Percentiles rank a stretch among this genome's conserved stretches.
These are phyloP conservation scores for Kryptolebias ocellatus DNA, from an alignment of 2,797 vertebrate genomes.

Conservation along the genomic window DNA sequence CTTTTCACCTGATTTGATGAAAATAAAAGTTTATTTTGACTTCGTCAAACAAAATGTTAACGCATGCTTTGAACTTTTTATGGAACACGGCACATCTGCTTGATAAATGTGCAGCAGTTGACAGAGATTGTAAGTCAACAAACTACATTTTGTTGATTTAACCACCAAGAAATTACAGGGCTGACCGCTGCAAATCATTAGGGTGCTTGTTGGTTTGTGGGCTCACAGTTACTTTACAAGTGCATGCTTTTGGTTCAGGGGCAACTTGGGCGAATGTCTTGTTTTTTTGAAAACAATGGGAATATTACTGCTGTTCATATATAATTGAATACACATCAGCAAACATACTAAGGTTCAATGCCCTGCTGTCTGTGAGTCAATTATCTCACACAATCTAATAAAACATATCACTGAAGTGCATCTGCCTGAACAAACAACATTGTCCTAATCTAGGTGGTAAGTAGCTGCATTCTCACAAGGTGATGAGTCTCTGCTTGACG, in stretches of 20 bases:
- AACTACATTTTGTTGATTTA: slow-evolving; percentile 10
- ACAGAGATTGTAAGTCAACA: slow-evolving; percentile 15
- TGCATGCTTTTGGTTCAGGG: not conserved
- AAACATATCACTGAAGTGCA: slow-evolving; percentile 12
- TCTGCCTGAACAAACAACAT: slow-evolving; percentile 27
- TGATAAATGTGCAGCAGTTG: not conserved
- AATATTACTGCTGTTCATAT: not conserved
- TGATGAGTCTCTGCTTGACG: slow-evolving; percentile 58
- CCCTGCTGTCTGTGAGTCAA: slow-evolving; percentile 27
- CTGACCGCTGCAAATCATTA: slow-evolving; percentile 1
- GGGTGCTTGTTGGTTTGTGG: not conserved
- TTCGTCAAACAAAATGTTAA: no score
- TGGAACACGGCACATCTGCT: not conserved
- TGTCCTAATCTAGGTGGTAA: slow-evolving; percentile 64
- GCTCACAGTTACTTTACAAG: slow-evolving; percentile 20
- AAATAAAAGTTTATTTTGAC: no score
- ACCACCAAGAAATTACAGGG: slow-evolving; percentile 9
- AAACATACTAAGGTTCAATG: not conserved
- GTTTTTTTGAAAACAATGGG: slow-evolving; percentile 14
- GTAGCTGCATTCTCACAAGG: slow-evolving; percentile 57
- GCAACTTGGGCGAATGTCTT: not conserved
- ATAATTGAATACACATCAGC: slow-evolving; percentile 1
- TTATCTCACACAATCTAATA: slow-evolving; percentile 50
- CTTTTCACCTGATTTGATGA: slow-evolving; percentile 12
- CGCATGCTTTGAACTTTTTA: no score